Percentiles rank a stretch among this genome's conserved stretches.
Conservation (phyloP, 1,140 invertebrate species). For the Aphelenchoides avenae region DNA sequence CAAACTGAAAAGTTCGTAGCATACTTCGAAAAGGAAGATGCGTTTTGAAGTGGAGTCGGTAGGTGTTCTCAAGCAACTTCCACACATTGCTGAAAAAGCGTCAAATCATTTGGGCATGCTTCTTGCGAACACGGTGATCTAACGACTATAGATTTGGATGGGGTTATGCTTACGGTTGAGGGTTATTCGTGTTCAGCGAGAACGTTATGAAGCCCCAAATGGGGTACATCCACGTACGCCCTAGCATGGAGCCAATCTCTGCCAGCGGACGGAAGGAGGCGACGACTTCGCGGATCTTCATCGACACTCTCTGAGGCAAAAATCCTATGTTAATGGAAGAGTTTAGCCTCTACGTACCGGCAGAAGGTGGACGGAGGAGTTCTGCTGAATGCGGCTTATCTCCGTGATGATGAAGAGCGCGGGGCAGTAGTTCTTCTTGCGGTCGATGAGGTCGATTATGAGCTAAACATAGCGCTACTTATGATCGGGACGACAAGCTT, state of each 20-base stretch:
- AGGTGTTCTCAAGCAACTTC: conserved; percentile 22
- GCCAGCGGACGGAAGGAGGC: conserved; percentile 41
- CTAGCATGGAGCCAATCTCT: conserved; percentile 29
- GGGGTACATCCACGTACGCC: conserved; percentile 39
- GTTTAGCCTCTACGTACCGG: conserved; percentile 20
- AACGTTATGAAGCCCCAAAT: too few relatives aligned
- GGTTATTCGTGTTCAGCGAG: too few relatives aligned
- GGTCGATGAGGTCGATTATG: conserved; percentile 39
- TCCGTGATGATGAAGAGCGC: conserved; percentile 42
- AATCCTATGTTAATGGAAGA: too few relatives aligned
- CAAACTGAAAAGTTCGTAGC: conserved; percentile 6
- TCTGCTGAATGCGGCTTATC: conserved; percentile 31
- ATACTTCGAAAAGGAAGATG: conserved; percentile 33
- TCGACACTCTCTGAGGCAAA: conserved; percentile 34
- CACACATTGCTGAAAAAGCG: too few relatives aligned
- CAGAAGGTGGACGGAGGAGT: conserved; percentile 38
- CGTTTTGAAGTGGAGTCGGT: conserved; percentile 37
- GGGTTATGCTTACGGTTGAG: too few relatives aligned
- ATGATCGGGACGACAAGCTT: neutral
- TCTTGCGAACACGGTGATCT: too few relatives aligned
- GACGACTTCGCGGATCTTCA: conserved; percentile 41
- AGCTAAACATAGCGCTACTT: too few relatives aligned
- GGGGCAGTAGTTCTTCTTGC: conserved; percentile 38
- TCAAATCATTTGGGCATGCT: too few relatives aligned
- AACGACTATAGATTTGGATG: too few relatives aligned